Conservation (phyloP, 2,113 vertebrate genomes). For the Pangasianodon hypophthalmus region DNA sequence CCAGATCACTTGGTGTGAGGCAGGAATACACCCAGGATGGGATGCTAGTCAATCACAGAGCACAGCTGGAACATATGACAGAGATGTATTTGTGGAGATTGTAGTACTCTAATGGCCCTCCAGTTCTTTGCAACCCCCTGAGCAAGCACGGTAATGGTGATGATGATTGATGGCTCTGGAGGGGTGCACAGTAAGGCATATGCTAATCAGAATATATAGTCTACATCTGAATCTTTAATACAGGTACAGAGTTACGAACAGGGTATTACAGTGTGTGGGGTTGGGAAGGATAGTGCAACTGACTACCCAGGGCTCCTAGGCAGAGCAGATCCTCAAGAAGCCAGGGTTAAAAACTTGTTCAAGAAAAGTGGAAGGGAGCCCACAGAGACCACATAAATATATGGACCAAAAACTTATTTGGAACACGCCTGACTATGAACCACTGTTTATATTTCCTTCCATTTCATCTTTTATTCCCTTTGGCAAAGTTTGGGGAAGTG, state of each 20-base stretch:
- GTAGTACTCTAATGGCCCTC: background rate
- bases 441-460: background rate
- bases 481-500: background rate
- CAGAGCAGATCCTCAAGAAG: background rate
- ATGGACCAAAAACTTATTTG: background rate
- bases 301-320: background rate
- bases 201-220: background rate
- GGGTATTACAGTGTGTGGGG: background rate
- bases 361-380: background rate
- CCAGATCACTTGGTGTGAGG: background rate
- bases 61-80: background rate
- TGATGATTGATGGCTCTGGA: slow-evolving; percentile 1
- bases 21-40: background rate
- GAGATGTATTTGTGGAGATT: background rate
- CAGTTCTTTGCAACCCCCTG: background rate
- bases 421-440: background rate
- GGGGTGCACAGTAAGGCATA: background rate
- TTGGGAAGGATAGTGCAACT: background rate
- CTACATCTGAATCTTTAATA: slow-evolving; percentile 6
- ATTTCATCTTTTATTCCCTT: background rate
- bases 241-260: background rate
- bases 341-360: background rate
- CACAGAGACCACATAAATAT: background rate
- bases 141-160: background rate
- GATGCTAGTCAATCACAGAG: background rate